Evolutionary conservation across 2,113 vertebrate species (phyloP), one percentile per base, ranked within the genome.

Genomic region (Phyllostomus discolor): DNA sequence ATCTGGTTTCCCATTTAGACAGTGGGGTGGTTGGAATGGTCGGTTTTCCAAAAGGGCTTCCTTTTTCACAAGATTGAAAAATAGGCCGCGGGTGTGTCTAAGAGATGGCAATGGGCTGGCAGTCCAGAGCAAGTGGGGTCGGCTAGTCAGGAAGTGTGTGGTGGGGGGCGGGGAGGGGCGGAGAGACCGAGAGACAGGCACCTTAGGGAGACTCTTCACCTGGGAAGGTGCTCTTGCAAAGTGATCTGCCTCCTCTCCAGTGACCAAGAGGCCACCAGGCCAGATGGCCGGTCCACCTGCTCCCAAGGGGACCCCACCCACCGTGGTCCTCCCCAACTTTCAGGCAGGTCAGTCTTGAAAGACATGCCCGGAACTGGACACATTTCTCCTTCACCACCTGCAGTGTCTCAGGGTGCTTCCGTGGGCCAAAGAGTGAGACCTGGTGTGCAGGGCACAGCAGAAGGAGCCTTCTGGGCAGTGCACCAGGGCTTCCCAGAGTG

Each of bases 181-280:
- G 54, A 54, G 20, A 62, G 3, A 64, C 1, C 10, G 24, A 33
- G 20, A 50, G 2, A 64, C 2, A 17, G 24, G 33, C 41, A 38
- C 12, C 1, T 50, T 46, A n/a, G 70, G 80, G 41, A 78, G 76
- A 59, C 35, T 98, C 98, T 99, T 99, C 99, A 98, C 99, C 99
- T 99, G 99, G 98, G 98, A 99, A 99, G 99, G 98, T 98, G 99
- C 98, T 99, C 99, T 99, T 99, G 99, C 99, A 99, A 99, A 98
- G 98, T 94, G 98, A 99, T 99, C 99, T 10, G 22, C 86, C 95
- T 82, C 93, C 16, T 94, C 57, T 31, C 0, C 5, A 14, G 81
- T 88, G 98, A 81, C 98, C 96, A 90, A 96, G 98, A 98, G 98
- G 97, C 97, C 96, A 97, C 98, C 94, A 97, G 89, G 81, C 98